Percentiles rank a stretch among this genome's conserved stretches.
These are phyloP conservation scores for Solea senegalensis DNA, from an alignment of 2,113 vertebrate species.

Conservation along the genomic window DNA sequence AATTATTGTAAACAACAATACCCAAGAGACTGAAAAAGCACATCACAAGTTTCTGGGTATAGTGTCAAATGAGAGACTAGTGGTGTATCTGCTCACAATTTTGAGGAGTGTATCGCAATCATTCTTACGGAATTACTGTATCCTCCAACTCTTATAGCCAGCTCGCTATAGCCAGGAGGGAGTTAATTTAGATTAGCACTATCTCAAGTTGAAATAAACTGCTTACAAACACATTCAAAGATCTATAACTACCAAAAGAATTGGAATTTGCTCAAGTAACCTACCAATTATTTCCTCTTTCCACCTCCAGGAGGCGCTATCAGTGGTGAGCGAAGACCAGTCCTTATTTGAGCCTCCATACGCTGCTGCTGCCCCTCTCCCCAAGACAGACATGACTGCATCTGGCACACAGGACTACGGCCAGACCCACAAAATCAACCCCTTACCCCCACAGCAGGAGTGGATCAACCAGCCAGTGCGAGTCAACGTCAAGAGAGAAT, in stretches of 20 bases:
- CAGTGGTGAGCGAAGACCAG: slow-evolving; percentile 99
- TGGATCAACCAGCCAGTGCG: slow-evolving; percentile 95
- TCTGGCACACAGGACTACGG: slow-evolving; percentile 96
- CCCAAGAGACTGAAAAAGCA: slow-evolving; percentile 59
- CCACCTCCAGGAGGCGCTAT: slow-evolving; percentile 93
- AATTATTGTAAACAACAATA: slow-evolving; percentile 74
- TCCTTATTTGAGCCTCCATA: slow-evolving; percentile 97
- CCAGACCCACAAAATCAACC: slow-evolving; percentile 97
- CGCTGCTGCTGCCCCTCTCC: slow-evolving; percentile 91
- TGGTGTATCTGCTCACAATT: slow-evolving; percentile 11
- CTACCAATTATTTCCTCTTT: slow-evolving; percentile 8
- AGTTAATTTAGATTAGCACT: neutral
- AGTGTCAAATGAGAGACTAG: slow-evolving; percentile 25
- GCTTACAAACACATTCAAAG: neutral
- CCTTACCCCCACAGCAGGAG: slow-evolving; percentile 94
- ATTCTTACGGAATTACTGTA: neutral
- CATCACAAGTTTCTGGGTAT: slow-evolving; percentile 54
- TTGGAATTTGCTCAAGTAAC: slow-evolving; percentile 1
- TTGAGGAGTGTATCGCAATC: slow-evolving; percentile 3
- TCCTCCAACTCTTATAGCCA: slow-evolving; percentile 3
- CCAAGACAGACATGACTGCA: slow-evolving; percentile 99
- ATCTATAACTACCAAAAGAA: neutral
- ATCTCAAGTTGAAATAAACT: neutral
- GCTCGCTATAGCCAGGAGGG: neutral
- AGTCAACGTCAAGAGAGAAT: slow-evolving; percentile 95